Base-by-base conservation (phyloP, 2,888 invertebrate species). In the Melanophora roralis region DNA sequence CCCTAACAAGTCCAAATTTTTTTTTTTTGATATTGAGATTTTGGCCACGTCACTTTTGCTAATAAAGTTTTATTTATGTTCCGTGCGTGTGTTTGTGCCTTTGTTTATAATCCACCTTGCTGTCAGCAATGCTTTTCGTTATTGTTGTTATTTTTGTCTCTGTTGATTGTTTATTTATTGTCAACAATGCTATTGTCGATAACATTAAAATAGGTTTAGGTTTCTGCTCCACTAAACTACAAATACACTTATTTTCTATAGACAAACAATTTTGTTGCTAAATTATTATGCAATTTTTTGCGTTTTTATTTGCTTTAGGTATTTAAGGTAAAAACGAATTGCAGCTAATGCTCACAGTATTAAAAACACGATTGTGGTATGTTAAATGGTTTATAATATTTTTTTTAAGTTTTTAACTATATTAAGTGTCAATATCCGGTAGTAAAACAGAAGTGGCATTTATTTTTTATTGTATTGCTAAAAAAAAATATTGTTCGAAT, bases 191-290 rank as follows among this genome's bases (percentile, higher is more conserved):
- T 27, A 6, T 34, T n/a, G 47, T 73, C 45, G 23, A 64, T 69
- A 19, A 34, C 45, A 40, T 45, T 36, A 36, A 72, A 74, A 71
- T 64, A 51, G 77, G 76, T 76, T 74, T 73, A 64, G 71, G 78
- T 81, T 83, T 82, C 74, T 83, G 82, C 81, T 79, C 82, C 76
- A 82, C 81, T 83, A 81, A 83, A 82, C 83, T 75, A 82, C 49
- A 81, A 78, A 72, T 69, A 73, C 69, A 77, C 45, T 16, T 65
- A 40, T 55, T 36, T 71, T 47, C 14, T n/a, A 34, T 43, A 71
- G 40, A 14, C 4, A 38, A 36, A 43, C 19, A 71, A 43, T 57
- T 76, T 47, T 51, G 38, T 11, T 14, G 5, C 34, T 12, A 34
- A 21, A 38, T 14, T 57, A 21, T 67, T 67, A 57, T 60, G 51